Conservation (phyloP, 2,888 invertebrate genomes). For the Habroteleia sp. region DNA sequence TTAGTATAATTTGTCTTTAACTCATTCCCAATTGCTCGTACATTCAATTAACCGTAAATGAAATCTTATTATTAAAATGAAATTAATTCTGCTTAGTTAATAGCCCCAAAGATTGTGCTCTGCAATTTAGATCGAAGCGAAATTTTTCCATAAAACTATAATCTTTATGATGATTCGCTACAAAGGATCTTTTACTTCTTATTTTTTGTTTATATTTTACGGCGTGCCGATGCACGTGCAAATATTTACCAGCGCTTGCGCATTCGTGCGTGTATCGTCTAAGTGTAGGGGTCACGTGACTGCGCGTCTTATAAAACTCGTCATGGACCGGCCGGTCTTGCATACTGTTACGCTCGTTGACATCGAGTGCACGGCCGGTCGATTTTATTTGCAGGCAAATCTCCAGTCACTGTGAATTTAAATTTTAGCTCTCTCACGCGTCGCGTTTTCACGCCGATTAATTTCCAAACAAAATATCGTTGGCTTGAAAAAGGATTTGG, state of each 20-base stretch:
- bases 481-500: neutral
- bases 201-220: too few species aligned
- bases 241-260: slow-evolving; percentile 79
- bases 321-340: slow-evolving; percentile 78
- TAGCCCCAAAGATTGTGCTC: too few species aligned
- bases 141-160: too few species aligned
- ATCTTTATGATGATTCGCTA: too few species aligned
- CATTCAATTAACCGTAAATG: too few species aligned
- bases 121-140: too few species aligned
- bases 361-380: slow-evolving; percentile 48
- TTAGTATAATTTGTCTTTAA: too few species aligned
- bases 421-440: neutral
- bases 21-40: too few species aligned
- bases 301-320: slow-evolving; percentile 74
- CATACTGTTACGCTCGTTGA: slow-evolving; percentile 65
- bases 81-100: too few species aligned
- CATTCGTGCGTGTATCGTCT: slow-evolving; percentile 25
- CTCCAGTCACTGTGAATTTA: neutral
- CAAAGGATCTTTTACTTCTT: too few species aligned
- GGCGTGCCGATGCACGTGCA: slow-evolving; percentile 74
- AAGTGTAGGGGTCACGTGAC: slow-evolving; percentile 74
- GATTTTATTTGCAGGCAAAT: slow-evolving; percentile 24
- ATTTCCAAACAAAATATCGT: neutral
- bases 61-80: too few species aligned
- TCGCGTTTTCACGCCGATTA: neutral